phyloP scores from a whole-genome alignment of 2,888 invertebrate genomes.

The Agrilus cyanescens region DNA sequence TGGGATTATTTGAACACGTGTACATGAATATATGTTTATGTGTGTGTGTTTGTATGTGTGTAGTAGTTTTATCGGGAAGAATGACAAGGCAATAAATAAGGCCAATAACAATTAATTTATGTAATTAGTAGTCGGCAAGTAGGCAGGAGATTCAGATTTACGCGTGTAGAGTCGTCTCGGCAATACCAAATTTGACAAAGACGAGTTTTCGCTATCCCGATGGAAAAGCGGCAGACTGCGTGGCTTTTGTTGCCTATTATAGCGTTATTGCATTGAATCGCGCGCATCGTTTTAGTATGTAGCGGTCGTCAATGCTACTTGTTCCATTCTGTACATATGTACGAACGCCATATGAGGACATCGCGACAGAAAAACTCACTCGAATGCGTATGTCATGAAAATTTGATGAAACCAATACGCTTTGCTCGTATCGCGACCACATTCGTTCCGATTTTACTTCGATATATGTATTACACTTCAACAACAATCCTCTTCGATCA shows the following conservation, averaged over 20 bases:
- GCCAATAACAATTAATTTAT: conserved; percentile 35
- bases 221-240: conserved; percentile 35
- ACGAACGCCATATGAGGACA: conserved; percentile 29
- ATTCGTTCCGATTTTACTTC: conserved; percentile 19
- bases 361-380: conserved; percentile 29
- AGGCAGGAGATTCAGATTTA: conserved; percentile 30
- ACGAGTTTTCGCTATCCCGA: conserved; percentile 32
- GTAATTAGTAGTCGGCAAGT: conserved; percentile 35
- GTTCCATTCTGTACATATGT: conserved; percentile 5
- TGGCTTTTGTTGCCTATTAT: conserved; percentile 37
- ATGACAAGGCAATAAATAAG: conserved; percentile 16
- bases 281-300: conserved; percentile 8
- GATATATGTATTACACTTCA: background rate
- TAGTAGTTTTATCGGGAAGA: background rate
- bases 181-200: conserved; percentile 38
- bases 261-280: conserved; percentile 27
- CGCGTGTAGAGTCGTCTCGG: conserved; percentile 31
- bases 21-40: too few relatives aligned
- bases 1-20: too few relatives aligned
- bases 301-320: background rate
- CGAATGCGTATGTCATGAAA: conserved; percentile 29
- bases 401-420: conserved; percentile 19
- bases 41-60: too few relatives aligned
- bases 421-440: conserved; percentile 13
- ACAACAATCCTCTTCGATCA: background rate